Evolutionary conservation across 37 sponge, comb jelly and placozoan genomes (phyloP).

Genomic region (Ianthella basta): DNA sequence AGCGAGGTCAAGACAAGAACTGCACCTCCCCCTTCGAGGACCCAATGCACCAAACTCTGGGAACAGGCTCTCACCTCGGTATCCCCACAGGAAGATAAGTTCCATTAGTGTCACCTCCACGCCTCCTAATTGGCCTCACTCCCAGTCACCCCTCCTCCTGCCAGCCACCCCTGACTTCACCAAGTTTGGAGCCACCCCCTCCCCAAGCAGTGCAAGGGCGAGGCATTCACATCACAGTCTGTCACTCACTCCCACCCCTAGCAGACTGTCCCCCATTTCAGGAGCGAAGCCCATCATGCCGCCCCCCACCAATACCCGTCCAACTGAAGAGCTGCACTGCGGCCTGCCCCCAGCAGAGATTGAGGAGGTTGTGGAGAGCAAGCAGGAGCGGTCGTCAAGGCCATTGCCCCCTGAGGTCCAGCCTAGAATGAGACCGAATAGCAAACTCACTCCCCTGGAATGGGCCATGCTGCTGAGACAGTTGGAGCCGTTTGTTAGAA

Average conservation of each 20-base stretch:
- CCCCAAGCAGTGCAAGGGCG: neutral
- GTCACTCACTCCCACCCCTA: slow-evolving; percentile 13
- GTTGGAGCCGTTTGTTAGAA: slow-evolving; percentile 14
- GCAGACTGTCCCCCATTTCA: slow-evolving; percentile 2
- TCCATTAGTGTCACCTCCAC: neutral
- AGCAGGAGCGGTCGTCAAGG: neutral
- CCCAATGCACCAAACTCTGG: neutral
- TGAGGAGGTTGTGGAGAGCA: neutral
- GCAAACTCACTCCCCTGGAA: neutral
- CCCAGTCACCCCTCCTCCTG: slow-evolving; percentile 13
- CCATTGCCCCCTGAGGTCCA: neutral
- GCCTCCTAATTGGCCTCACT: neutral
- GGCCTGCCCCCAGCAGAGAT: slow-evolving; percentile 3
- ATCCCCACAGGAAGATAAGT: slow-evolving; percentile 6
- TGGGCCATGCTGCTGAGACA: slow-evolving; percentile 31
- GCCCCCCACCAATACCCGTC: neutral
- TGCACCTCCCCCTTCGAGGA: neutral
- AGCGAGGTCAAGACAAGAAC: neutral
- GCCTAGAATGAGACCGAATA: neutral
- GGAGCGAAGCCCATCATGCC: neutral
- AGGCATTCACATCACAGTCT: neutral
- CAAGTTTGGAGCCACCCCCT: slow-evolving; percentile 16
- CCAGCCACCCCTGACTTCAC: slow-evolving; percentile 24
- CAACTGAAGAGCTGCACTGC: neutral
- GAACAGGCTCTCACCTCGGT: neutral